Percentiles rank a stretch among this genome's conserved stretches.
phyloP scores from a whole-genome alignment of 2,888 invertebrate species.

The Drosophila melanosoma region DNA sequence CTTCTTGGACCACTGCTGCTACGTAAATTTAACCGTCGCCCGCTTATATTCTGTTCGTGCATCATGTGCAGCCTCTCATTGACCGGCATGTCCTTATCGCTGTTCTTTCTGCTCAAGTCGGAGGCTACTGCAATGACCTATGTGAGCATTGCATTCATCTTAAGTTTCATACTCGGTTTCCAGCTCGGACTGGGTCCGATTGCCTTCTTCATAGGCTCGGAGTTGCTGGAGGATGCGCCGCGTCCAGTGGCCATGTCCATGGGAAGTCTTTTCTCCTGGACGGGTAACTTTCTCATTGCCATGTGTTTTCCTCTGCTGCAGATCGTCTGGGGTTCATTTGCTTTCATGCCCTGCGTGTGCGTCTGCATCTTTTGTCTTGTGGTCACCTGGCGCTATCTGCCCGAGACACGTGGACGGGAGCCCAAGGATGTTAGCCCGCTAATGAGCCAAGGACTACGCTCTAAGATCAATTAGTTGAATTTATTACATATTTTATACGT shows the following conservation, averaged over 20 bases:
- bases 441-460: conserved; percentile 86
- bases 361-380: conserved; percentile 71
- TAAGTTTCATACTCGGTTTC: conserved; percentile 91
- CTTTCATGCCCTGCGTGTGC: conserved; percentile 90
- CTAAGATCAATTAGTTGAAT: conserved; percentile 74
- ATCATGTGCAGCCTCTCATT: conserved; percentile 87
- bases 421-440: conserved; percentile 69
- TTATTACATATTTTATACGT: neutral
- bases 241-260: conserved; percentile 93
- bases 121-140: conserved; percentile 86
- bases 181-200: conserved; percentile 94
- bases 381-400: conserved; percentile 73
- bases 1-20: conserved; percentile 88
- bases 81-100: conserved; percentile 87
- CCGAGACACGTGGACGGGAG: conserved; percentile 77
- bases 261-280: conserved; percentile 94
- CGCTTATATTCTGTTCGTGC: conserved; percentile 88
- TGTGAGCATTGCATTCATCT: conserved; percentile 89
- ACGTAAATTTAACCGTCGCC: conserved; percentile 88
- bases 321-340: conserved; percentile 87
- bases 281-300: conserved; percentile 93
- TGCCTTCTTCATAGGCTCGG: conserved; percentile 94
- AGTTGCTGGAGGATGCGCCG: conserved; percentile 92
- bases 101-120: conserved; percentile 87
- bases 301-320: conserved; percentile 90